A percentile compares a stretch with the other conserved stretches of the same genome.
Evolutionary conservation across 2,113 vertebrate species (phyloP).

Genomic region (Apteryx mantelli): DNA sequence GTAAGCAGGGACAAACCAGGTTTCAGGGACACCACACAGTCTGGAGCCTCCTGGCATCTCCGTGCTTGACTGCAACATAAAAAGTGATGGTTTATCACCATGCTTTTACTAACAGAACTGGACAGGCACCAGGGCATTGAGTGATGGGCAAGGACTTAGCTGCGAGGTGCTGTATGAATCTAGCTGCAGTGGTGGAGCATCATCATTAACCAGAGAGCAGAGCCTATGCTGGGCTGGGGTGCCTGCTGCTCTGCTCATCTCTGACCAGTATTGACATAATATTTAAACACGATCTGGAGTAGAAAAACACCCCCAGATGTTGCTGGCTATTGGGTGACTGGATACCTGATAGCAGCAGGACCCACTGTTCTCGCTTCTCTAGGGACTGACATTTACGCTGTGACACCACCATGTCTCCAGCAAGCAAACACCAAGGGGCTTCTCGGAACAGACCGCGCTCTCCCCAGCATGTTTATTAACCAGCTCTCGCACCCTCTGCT

Average conservation of each 20-base stretch:
- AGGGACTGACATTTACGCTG: slow-evolving; percentile 62
- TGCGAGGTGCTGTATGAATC: neutral
- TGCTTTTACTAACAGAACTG: neutral
- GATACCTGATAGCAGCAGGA: slow-evolving; percentile 55
- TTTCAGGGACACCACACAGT: accelerated
- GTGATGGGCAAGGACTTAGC: neutral
- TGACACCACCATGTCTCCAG: neutral
- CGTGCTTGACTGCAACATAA: neutral
- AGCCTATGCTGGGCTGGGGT: neutral
- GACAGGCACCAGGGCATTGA: neutral
- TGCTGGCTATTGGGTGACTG: slow-evolving; percentile 8
- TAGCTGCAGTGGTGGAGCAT: accelerated
- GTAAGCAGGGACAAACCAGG: neutral
- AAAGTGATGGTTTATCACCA: accelerated
- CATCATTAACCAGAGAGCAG: neutral
- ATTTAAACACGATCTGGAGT: neutral
- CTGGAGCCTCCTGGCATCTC: neutral
- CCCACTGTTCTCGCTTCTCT: slow-evolving; percentile 32
- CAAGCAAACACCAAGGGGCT: slow-evolving; percentile 5
- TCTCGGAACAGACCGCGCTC: slow-evolving; percentile 35
- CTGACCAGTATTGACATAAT: neutral
- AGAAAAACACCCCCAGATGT: slow-evolving; percentile 72
- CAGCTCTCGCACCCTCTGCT: neutral
- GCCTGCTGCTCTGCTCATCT: neutral
- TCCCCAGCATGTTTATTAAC: slow-evolving; percentile 20